Conservation (phyloP, 1,140 invertebrate genomes). For the Microplitis mediator region DNA sequence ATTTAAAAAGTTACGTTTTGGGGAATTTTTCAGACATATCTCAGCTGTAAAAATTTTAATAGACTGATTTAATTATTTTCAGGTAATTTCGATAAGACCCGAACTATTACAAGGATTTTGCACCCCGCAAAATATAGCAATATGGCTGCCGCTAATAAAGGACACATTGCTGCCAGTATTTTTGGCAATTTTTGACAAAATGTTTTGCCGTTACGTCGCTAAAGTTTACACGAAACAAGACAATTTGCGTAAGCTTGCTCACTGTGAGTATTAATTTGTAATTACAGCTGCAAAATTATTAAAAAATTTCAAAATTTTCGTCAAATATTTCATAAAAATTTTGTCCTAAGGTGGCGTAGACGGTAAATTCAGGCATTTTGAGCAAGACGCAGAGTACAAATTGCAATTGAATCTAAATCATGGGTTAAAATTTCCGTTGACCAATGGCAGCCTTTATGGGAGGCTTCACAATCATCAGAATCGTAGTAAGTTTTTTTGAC, state of each 20-base stretch:
- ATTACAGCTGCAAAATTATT: not conserved
- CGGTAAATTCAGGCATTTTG: constrained; percentile 66
- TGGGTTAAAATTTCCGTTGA: constrained; percentile 67
- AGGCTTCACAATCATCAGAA: constrained; percentile 54
- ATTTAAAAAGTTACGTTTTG: too few relatives aligned
- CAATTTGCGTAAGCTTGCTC: constrained; percentile 45
- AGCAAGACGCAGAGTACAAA: constrained; percentile 54
- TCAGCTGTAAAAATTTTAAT: too few relatives aligned
- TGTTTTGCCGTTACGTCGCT: constrained; percentile 60
- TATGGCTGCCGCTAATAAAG: constrained; percentile 61
- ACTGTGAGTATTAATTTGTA: constrained; percentile 39
- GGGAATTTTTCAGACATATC: constrained; percentile 32
- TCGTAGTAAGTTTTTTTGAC: constrained; percentile 40
- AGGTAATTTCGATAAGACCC: constrained; percentile 58
- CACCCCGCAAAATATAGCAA: constrained; percentile 51
- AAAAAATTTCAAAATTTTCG: not conserved
- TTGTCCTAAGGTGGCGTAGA: constrained; percentile 61
- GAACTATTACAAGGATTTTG: constrained; percentile 49
- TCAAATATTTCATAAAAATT: constrained; percentile 7
- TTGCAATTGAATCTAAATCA: constrained; percentile 56
- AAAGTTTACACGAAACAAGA: constrained; percentile 59
- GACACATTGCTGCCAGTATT: constrained; percentile 61
- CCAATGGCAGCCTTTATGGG: constrained; percentile 67
- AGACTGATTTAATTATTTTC: constrained; percentile 12
- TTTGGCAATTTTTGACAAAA: constrained; percentile 61